Conservation (phyloP, 2,113 vertebrate species). For the Hyperopisus bebe region DNA sequence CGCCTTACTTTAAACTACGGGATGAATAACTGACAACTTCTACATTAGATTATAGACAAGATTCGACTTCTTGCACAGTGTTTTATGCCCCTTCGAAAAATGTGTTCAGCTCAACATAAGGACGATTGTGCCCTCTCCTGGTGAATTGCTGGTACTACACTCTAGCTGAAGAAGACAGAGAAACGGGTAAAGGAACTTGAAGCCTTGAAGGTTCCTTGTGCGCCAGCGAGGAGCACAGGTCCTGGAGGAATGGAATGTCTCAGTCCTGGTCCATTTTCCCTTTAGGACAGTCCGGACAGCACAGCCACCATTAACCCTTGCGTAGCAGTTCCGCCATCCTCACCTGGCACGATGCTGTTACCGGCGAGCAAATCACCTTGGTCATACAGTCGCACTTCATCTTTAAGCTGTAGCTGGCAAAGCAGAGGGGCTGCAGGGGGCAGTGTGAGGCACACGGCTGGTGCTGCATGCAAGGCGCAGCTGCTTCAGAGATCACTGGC, state of each 20-base stretch:
- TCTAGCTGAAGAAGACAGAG: background rate
- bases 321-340: background rate
- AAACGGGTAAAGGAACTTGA: background rate
- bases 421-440: background rate
- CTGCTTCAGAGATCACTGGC: background rate
- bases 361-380: background rate
- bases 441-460: background rate
- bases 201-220: background rate
- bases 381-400: too few species aligned
- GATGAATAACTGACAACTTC: background rate
- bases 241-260: background rate
- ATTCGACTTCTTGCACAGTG: background rate
- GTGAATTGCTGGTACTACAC: slow-evolving; percentile 29
- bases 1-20: background rate
- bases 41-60: background rate
- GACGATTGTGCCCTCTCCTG: slow-evolving; percentile 55
- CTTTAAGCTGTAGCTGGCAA: background rate
- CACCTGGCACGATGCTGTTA: background rate
- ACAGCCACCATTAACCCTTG: background rate
- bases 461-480: background rate
- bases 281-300: background rate
- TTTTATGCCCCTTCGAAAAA: background rate
- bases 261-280: background rate
- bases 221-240: background rate
- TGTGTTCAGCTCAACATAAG: slow-evolving; percentile 10